Percentiles rank a stretch among this genome's conserved stretches.
Conservation (phyloP, 1,140 invertebrate species). For the Teleopsis dalmanni region DNA sequence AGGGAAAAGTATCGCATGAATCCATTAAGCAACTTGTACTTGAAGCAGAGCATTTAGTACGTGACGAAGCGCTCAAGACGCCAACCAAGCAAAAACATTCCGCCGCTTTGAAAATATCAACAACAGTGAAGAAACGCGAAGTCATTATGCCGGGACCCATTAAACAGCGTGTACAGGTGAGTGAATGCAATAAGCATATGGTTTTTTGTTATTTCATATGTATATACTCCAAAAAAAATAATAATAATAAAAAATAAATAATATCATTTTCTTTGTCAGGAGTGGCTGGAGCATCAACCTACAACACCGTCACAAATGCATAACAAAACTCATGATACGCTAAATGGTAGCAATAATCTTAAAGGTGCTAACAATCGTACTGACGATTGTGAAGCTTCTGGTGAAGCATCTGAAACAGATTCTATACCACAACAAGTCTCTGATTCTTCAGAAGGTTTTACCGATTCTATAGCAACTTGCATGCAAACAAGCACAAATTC, state of each 20-base stretch:
- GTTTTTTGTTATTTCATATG: not conserved
- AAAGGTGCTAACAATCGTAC: not conserved
- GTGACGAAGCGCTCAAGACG: conserved; percentile 40
- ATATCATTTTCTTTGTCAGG: conserved; percentile 17
- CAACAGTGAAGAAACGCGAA: conserved; percentile 41
- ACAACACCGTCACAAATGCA: conserved; percentile 15
- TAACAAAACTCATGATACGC: not conserved
- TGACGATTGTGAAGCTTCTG: conserved; percentile 75
- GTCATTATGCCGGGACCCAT: conserved; percentile 34
- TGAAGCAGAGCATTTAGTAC: conserved; percentile 44
- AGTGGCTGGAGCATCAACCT: conserved; percentile 42
- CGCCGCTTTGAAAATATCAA: conserved; percentile 29
- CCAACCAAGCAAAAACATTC: conserved; percentile 41
- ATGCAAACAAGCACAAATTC: conserved; percentile 47
- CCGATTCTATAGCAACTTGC: conserved; percentile 58
- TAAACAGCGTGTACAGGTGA: conserved; percentile 40
- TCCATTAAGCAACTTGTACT: conserved; percentile 44
- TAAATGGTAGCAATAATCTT: not conserved
- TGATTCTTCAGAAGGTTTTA: conserved; percentile 64
- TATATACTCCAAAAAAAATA: not conserved
- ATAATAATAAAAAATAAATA: not conserved
- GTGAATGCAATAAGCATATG: conserved; percentile 1
- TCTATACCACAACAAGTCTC: conserved; percentile 58
- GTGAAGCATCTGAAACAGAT: conserved; percentile 70
- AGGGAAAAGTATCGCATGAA: conserved; percentile 43